These are phyloP conservation scores for Mirounga angustirostris DNA, from an alignment of 2,113 vertebrate species.

Conservation along the genomic window DNA sequence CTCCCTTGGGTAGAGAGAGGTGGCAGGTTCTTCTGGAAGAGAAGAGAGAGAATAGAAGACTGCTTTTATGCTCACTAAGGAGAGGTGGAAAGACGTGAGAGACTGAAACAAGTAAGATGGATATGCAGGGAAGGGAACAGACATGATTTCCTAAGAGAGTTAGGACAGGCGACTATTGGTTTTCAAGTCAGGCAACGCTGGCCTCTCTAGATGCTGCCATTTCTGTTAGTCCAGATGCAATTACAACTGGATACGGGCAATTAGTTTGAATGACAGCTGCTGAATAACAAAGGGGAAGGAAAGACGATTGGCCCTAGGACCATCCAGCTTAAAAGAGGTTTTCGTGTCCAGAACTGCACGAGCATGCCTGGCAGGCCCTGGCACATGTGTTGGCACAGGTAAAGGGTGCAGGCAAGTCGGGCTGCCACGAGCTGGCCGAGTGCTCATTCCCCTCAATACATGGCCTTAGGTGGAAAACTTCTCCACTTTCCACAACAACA, in stretches of 20 bases:
- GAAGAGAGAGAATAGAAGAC: not conserved
- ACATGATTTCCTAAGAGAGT: not conserved
- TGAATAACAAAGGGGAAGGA: not conserved
- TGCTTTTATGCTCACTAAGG: not conserved
- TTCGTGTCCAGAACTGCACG: not conserved
- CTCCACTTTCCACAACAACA: not conserved
- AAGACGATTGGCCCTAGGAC: not conserved
- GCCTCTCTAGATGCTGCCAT: not conserved
- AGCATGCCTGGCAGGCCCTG: not conserved
- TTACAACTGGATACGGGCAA: not conserved
- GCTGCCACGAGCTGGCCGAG: not conserved
- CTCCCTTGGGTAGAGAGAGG: not conserved
- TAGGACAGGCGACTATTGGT: not conserved
- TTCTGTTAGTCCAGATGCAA: not conserved
- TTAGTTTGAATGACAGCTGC: conserved; percentile 40
- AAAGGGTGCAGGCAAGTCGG: fast-evolving
- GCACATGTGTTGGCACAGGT: not conserved
- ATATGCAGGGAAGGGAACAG: not conserved
- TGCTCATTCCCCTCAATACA: not conserved
- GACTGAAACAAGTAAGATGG: not conserved
- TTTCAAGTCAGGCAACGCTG: not conserved
- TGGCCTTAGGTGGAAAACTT: not conserved
- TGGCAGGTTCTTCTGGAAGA: not conserved
- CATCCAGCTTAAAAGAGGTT: not conserved
- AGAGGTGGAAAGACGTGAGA: not conserved